Evolutionary conservation across 37 sponge, comb jelly and placozoan species (phyloP).

Genomic region (Lycopodina hypogea): DNA sequence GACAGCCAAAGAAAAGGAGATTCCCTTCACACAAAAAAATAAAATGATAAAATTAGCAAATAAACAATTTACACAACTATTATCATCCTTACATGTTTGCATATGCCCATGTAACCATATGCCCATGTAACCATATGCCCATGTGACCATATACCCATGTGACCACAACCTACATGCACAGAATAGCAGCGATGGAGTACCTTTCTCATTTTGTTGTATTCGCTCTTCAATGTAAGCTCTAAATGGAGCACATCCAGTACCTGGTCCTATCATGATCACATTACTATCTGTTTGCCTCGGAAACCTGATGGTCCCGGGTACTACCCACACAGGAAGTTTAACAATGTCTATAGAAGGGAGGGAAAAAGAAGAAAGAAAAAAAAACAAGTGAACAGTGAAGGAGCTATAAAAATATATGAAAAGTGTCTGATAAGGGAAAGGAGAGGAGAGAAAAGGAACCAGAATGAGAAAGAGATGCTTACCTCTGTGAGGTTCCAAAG

Average conservation of each 20-base stretch:
- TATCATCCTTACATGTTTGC: too few relatives aligned
- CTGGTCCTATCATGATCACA: constrained; percentile 92
- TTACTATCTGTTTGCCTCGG: constrained; percentile 37
- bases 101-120: too few relatives aligned
- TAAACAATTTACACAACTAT: not conserved
- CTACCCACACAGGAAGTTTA: constrained; percentile 77
- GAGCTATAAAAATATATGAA: too few relatives aligned
- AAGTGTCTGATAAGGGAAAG: not conserved
- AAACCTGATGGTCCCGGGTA: constrained; percentile 71
- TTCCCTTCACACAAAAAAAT: constrained; percentile 27
- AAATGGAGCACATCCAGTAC: constrained; percentile 98
- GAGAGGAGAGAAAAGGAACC: not conserved
- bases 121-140: too few relatives aligned
- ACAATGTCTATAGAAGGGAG: constrained; percentile 20
- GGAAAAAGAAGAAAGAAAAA: not conserved
- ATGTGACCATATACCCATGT: too few relatives aligned
- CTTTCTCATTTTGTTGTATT: constrained; percentile 4
- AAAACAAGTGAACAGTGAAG: too few relatives aligned
- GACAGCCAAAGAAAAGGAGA: constrained; percentile 94
- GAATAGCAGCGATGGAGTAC: constrained; percentile 14
- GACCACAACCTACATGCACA: too few relatives aligned
- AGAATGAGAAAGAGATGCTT: not conserved
- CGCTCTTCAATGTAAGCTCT: constrained; percentile 84
- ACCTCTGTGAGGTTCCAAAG: constrained; percentile 59
- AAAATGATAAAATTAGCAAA: too few relatives aligned